Percentiles rank a stretch among this genome's conserved stretches.
Conservation (phyloP, 1,140 invertebrate species). For the Drosophila leontia region DNA sequence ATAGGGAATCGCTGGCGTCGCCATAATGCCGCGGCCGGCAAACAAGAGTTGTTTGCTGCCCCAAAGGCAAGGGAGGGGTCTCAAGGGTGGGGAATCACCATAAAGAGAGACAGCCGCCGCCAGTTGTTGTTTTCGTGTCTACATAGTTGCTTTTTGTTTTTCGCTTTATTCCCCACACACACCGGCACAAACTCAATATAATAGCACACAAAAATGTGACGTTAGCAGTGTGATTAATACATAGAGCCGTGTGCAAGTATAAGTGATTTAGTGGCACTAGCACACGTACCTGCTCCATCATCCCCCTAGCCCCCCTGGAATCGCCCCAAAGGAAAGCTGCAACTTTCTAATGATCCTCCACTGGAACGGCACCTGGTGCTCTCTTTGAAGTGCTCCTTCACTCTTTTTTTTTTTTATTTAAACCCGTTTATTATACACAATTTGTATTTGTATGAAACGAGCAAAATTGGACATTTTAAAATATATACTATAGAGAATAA, state of each 20-base stretch:
- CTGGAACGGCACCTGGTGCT: constrained; percentile 33
- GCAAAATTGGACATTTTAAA: neutral
- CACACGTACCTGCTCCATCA: neutral
- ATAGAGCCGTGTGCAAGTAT: constrained; percentile 20
- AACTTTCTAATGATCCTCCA: constrained; percentile 68
- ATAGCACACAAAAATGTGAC: constrained; percentile 30
- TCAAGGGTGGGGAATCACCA: constrained; percentile 20
- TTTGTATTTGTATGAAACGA: neutral
- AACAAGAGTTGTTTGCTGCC: constrained; percentile 36
- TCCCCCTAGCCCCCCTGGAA: neutral
- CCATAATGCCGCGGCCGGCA: constrained; percentile 46
- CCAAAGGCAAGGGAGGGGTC: neutral
- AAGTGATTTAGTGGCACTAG: constrained; percentile 2
- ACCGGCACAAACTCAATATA: neutral
- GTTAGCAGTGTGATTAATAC: constrained; percentile 36
- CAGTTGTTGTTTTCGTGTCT: constrained; percentile 39
- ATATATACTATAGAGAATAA: neutral
- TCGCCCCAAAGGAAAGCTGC: constrained; percentile 39
- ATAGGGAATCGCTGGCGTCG: constrained; percentile 41
- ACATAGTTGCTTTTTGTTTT: constrained; percentile 39
- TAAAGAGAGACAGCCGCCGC: constrained; percentile 44
- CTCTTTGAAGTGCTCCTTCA: constrained; percentile 9
- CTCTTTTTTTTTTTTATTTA: neutral
- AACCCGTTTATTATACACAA: constrained; percentile 5
- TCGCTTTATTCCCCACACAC: constrained; percentile 6